Percentiles rank a stretch among this genome's conserved stretches.
Conservation (phyloP, 2,888 invertebrate genomes). For the Eristalinus aeneus region DNA sequence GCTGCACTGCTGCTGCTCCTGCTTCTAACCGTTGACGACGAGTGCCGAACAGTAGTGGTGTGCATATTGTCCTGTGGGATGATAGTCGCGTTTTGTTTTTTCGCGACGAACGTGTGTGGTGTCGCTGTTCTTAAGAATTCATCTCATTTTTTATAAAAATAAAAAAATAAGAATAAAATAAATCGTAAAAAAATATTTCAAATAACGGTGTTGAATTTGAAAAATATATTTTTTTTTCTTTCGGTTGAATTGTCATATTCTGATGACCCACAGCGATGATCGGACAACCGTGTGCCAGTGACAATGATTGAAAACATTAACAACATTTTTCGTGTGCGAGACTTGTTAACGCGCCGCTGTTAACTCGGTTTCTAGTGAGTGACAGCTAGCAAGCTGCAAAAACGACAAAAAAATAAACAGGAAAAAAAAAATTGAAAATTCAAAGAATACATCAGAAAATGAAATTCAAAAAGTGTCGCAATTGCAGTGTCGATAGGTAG, state of each 20-base stretch:
- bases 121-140: not conserved
- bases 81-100: constrained; percentile 62
- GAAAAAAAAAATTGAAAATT: not conserved
- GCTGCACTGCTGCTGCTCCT: constrained; percentile 64
- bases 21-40: constrained; percentile 55
- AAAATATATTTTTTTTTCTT: constrained; percentile 16
- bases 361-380: constrained; percentile 51
- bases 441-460: constrained; percentile 20
- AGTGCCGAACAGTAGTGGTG: constrained; percentile 55
- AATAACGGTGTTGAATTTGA: constrained; percentile 32
- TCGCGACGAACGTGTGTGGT: constrained; percentile 56
- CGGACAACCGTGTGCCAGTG: constrained; percentile 26
- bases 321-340: constrained; percentile 33
- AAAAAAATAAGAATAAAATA: not conserved
- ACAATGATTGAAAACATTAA: constrained; percentile 55
- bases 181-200: not conserved
- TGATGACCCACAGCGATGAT: constrained; percentile 26
- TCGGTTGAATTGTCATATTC: constrained; percentile 14
- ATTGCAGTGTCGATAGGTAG: constrained; percentile 5
- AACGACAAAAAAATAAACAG: constrained; percentile 10
- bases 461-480: constrained; percentile 27
- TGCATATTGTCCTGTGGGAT: constrained; percentile 67
- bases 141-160: not conserved
- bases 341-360: constrained; percentile 57
- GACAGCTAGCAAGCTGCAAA: constrained; percentile 27